These are phyloP conservation scores for Herminia tarsipennalis DNA, from an alignment of 2,888 invertebrate species.

Conservation along the genomic window DNA sequence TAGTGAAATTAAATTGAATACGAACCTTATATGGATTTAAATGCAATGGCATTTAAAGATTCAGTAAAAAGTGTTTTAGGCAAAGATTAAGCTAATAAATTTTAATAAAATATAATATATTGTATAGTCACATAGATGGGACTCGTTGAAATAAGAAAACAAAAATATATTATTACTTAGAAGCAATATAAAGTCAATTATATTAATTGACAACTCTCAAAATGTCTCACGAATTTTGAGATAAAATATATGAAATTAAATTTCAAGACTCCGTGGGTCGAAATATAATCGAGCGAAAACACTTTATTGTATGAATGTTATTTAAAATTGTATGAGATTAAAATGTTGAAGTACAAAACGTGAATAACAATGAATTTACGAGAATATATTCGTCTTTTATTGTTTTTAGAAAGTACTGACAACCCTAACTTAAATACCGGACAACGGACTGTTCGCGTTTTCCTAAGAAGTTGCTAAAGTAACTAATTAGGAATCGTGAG, in stretches of 20 bases:
- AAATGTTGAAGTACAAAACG: slow-evolving; percentile 80
- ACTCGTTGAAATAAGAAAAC: neutral
- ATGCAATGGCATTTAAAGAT: too few relatives aligned
- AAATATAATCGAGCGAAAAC: slow-evolving; percentile 53
- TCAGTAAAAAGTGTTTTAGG: too few relatives aligned
- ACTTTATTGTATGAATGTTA: slow-evolving; percentile 69
- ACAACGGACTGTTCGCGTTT: too few relatives aligned
- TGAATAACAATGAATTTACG: slow-evolving; percentile 74
- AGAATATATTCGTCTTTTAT: slow-evolving; percentile 72
- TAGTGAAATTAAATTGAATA: too few relatives aligned
- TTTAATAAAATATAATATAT: too few relatives aligned
- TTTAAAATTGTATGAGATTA: slow-evolving; percentile 81
- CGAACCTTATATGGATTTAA: too few relatives aligned
- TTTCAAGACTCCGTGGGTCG: neutral
- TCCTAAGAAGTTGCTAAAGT: too few relatives aligned
- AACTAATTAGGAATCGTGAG: too few relatives aligned
- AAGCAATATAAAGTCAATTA: slow-evolving; percentile 41
- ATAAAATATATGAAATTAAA: slow-evolving; percentile 8
- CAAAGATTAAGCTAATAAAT: too few relatives aligned
- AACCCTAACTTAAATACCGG: too few relatives aligned
- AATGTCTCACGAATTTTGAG: slow-evolving; percentile 3
- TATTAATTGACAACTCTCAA: slow-evolving; percentile 38
- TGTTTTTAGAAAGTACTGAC: too few relatives aligned
- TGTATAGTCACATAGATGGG: neutral
- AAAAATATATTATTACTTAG: neutral